These are phyloP conservation scores for Struthio camelus DNA, from an alignment of 2,113 vertebrate genomes.

Conservation along the genomic window DNA sequence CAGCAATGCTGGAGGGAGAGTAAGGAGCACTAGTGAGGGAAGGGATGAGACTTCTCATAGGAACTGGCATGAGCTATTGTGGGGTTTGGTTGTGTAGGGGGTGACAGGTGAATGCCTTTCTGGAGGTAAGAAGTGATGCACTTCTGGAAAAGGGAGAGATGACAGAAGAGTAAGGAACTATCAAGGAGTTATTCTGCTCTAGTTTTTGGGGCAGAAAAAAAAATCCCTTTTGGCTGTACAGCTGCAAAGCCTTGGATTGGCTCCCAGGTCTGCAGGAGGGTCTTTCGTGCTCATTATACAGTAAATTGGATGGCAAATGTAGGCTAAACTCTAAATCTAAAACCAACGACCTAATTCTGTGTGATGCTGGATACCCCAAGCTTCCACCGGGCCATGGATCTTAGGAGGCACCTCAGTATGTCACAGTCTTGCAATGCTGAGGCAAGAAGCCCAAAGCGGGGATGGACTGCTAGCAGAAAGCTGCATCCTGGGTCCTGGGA, in stretches of 20 bases:
- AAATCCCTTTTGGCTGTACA: neutral
- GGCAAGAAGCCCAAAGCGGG: neutral
- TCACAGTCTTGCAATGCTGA: fast-evolving
- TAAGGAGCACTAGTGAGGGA: neutral
- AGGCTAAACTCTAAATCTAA: neutral
- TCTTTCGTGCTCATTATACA: neutral
- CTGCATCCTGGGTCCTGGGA: neutral
- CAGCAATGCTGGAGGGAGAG: neutral
- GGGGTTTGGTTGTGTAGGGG: neutral
- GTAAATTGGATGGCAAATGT: neutral
- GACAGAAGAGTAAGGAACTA: neutral
- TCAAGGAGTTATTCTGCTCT: neutral
- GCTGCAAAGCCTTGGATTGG: neutral
- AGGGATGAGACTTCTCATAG: neutral
- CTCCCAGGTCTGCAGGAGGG: neutral
- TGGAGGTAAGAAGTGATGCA: neutral
- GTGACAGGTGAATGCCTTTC: neutral
- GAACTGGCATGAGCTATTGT: neutral
- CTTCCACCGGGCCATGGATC: neutral
- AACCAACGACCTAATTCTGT: neutral
- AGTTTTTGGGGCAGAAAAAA: neutral
- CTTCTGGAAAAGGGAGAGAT: neutral
- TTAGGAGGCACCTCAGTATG: neutral
- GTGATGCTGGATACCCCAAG: neutral
- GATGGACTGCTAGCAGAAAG: neutral